These are phyloP conservation scores for Gryllus longicercus DNA, from an alignment of 2,888 invertebrate species.

Conservation along the genomic window DNA sequence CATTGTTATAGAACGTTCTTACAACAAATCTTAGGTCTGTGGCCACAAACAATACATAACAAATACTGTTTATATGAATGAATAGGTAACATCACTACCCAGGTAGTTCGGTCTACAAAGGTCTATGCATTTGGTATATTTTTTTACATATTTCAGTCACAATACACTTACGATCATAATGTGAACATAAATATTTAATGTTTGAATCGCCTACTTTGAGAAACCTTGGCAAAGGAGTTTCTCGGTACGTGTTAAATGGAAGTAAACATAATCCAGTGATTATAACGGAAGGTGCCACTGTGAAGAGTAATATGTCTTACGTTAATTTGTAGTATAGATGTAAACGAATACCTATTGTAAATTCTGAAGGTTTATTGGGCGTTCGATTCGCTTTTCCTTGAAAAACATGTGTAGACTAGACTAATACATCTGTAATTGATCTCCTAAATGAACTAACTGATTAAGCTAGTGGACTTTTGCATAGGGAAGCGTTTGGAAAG, in stretches of 20 bases:
- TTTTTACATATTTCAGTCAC: too few species aligned
- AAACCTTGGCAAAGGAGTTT: background rate
- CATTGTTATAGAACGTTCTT: background rate
- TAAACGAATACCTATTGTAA: background rate
- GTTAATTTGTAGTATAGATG: background rate
- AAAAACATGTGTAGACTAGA: constrained; percentile 2
- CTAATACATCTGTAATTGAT: constrained; percentile 11
- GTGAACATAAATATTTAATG: background rate
- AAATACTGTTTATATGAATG: background rate
- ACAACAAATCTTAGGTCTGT: background rate
- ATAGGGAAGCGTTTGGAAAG: background rate
- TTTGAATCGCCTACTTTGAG: background rate
- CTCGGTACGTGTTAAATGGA: too few species aligned
- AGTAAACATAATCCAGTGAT: too few species aligned
- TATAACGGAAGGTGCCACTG: too few species aligned
- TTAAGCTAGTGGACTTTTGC: background rate
- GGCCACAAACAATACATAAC: constrained; percentile 5
- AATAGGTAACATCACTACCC: background rate
- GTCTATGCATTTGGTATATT: too few species aligned
- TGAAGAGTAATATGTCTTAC: too few species aligned
- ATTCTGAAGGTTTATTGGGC: constrained; percentile 1
- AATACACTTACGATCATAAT: too few species aligned
- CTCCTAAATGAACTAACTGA: background rate
- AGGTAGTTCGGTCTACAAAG: too few species aligned
- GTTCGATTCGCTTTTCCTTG: background rate